These are phyloP conservation scores for Columba janthina DNA, from an alignment of 2,113 vertebrate genomes.

Conservation along the genomic window DNA sequence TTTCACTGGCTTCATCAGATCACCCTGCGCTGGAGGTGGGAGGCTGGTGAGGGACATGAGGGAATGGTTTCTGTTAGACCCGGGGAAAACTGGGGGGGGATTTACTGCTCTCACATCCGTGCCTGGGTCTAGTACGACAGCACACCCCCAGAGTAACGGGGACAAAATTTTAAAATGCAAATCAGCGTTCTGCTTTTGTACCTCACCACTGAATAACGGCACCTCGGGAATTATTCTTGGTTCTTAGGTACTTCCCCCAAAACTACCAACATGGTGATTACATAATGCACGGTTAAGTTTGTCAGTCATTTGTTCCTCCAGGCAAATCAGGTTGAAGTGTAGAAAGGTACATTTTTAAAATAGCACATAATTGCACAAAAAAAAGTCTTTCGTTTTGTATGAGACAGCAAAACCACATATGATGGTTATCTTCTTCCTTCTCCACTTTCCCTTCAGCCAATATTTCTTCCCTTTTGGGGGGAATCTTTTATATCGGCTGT, in stretches of 20 bases:
- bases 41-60: background rate
- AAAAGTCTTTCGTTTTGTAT: background rate
- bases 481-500: accelerated
- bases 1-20: constrained; percentile 48
- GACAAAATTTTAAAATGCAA: background rate
- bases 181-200: constrained; percentile 5
- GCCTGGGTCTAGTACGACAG: background rate
- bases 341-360: background rate
- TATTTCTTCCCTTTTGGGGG: background rate
- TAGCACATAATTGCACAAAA: background rate
- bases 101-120: background rate
- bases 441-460: background rate
- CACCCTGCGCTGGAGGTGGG: constrained; percentile 3
- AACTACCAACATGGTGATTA: constrained; percentile 43
- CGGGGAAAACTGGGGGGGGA: background rate
- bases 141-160: accelerated
- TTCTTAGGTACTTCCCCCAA: constrained; percentile 38
- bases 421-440: background rate
- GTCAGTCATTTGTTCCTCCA: constrained; percentile 57
- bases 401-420: background rate
- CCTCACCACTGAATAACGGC: background rate
- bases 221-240: constrained; percentile 5
- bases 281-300: constrained; percentile 60
- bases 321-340: background rate
- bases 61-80: background rate